These are phyloP conservation scores for Drosophila rubida DNA, from an alignment of 2,888 invertebrate genomes.

Conservation along the genomic window DNA sequence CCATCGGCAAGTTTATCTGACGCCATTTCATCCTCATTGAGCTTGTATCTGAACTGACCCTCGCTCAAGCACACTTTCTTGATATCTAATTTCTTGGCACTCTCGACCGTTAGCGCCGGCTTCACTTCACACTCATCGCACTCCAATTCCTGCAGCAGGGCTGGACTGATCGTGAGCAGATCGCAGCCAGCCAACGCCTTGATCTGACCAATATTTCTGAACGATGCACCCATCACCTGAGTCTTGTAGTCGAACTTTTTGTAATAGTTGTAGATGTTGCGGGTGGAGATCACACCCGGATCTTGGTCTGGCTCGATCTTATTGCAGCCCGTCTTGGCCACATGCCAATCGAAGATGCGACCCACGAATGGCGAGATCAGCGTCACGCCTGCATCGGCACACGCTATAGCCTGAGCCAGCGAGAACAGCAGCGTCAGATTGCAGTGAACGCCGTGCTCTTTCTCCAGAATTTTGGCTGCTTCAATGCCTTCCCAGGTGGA, in stretches of 20 bases:
- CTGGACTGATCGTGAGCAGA: conserved; percentile 97
- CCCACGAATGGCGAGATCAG: conserved; percentile 99
- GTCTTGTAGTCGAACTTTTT: conserved; percentile 99
- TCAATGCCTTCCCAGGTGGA: conserved; percentile 99
- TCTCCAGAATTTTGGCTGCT: conserved; percentile 96
- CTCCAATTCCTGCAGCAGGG: conserved; percentile 93
- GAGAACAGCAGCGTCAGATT: conserved; percentile 98
- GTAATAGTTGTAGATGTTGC: conserved; percentile 98
- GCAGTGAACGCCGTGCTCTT: conserved; percentile 96
- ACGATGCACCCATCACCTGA: conserved; percentile 99
- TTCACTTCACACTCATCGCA: conserved; percentile 88
- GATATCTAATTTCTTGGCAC: conserved; percentile 89
- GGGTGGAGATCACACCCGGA: conserved; percentile 97
- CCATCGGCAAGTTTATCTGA: conserved; percentile 98
- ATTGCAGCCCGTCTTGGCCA: conserved; percentile 94
- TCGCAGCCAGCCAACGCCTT: conserved; percentile 97
- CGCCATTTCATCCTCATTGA: conserved; percentile 99
- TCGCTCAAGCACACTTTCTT: conserved; percentile 93
- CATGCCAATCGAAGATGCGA: conserved; percentile 98
- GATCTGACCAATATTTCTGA: conserved; percentile 97
- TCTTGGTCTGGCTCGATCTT: conserved; percentile 93
- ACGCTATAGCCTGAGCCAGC: conserved; percentile 98
- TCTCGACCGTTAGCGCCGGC: conserved; percentile 86
- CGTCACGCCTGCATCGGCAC: conserved; percentile 98
- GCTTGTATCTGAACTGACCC: conserved; percentile 95